Percentiles rank a stretch among this genome's conserved stretches.
Conservation (phyloP, 2,113 vertebrate genomes). For the Oreocharis arfaki region DNA sequence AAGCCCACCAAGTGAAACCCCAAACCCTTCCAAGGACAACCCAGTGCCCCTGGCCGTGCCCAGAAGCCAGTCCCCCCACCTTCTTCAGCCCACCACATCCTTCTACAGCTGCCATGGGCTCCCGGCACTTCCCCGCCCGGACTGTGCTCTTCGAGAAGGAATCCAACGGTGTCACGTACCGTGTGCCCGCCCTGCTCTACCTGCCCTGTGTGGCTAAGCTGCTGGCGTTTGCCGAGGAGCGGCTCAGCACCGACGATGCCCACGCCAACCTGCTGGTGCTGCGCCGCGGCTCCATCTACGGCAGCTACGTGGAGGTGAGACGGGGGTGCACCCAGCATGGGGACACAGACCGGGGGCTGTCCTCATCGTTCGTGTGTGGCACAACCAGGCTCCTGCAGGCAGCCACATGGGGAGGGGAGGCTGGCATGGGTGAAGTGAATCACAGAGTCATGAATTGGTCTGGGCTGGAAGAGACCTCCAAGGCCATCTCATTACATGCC, state of each 20-base stretch:
- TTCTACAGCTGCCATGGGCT: slow-evolving; percentile 70
- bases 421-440: too few relatives aligned
- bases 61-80: accelerated
- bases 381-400: not conserved
- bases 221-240: slow-evolving; percentile 91
- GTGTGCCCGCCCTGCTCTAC: slow-evolving; percentile 85
- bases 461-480: not conserved
- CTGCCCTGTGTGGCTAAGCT: slow-evolving; percentile 75
- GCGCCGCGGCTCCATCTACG: slow-evolving; percentile 80
- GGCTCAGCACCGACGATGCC: slow-evolving; percentile 81
- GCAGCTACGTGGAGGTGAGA: slow-evolving; percentile 84
- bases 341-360: accelerated
- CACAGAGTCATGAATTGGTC: not conserved
- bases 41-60: accelerated
- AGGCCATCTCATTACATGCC: too few relatives aligned
- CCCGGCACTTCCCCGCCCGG: slow-evolving; percentile 77
- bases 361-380: accelerated
- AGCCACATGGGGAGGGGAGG: accelerated
- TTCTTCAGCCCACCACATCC: not conserved
- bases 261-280: slow-evolving; percentile 90
- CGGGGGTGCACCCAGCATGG: accelerated
- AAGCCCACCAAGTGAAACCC: not conserved
- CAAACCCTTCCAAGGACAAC: not conserved
- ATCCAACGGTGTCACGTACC: slow-evolving; percentile 84
- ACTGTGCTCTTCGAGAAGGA: slow-evolving; percentile 87